Base-by-base conservation (phyloP, 2,797 vertebrate genomes). In the Eulemur rubriventer region DNA sequence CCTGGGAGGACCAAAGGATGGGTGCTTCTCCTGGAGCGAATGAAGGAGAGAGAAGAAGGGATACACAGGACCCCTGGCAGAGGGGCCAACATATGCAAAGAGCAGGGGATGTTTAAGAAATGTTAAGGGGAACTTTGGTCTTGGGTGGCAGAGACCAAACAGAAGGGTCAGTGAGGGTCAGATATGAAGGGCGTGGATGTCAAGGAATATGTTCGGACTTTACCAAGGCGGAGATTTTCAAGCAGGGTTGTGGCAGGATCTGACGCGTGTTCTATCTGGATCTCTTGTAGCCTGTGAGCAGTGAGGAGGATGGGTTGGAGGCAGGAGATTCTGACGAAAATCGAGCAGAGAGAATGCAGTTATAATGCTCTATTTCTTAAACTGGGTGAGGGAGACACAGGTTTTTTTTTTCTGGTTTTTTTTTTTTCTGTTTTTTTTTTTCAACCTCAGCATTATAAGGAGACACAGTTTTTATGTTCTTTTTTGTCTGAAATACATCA, bases 351-450 rank as follows among this genome's bases (percentile, higher is more conserved):
- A 86, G 38, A 55, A 67, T 78, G 22, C 59, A 70, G 82, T 59
- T 65, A 46, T 38, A 92, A 83, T 4, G 50, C 41, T 83, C 72
- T 70, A 88, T 67, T 92, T 94, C 85, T 94, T 96, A 90, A 91
- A 50, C 26, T 61, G 18, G 48, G 6, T 63, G 57, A 72, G 89
- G 7, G 30, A 33, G 5, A 87, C 28, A 59, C 41, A 16, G 2
- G 67, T 86, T 65, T 78, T 81, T 41, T 41, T 38, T 38, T 38
- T 38, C 38, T 38, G 38, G 38, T 4, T 41, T 41, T 41, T 41
- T 41, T 41, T 41, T 41, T 41, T 41, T 41, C 41, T 41, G 41
- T 5, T 41, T 41, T 41, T 41, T 41, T 41, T 41, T 41, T 41
- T 41, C 41, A 41, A 41, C 41, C 41, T 41, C 41, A 41, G 41